Percentiles rank a stretch among this genome's conserved stretches.
phyloP scores from a whole-genome alignment of 2,113 vertebrate species.

The Argyrosomus japonicus region DNA sequence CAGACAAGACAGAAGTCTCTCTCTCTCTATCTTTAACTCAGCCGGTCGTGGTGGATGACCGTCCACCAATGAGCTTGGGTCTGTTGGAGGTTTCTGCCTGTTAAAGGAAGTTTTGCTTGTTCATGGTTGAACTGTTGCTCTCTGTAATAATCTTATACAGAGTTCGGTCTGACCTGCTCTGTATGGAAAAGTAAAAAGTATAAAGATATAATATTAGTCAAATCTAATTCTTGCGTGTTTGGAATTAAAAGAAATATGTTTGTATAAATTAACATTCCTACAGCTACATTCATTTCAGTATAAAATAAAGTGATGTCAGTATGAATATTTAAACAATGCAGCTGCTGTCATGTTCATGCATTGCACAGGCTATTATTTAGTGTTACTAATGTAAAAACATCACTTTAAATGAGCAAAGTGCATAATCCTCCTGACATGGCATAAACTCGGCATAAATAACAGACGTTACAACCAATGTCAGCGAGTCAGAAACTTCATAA shows the following conservation, averaged over 20 bases:
- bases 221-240: not conserved
- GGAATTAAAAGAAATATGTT: not conserved
- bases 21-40: no score
- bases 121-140: no score
- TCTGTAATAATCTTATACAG: no score
- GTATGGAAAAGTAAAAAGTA: no score
- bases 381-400: conserved; percentile 58
- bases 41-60: no score
- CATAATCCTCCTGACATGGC: conserved; percentile 47
- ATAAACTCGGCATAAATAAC: conserved; percentile 54
- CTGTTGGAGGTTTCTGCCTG: no score
- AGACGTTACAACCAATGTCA: conserved; percentile 43
- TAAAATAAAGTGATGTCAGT: conserved; percentile 20
- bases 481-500: conserved; percentile 59
- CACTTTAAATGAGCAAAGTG: conserved; percentile 61
- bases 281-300: conserved; percentile 62
- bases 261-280: conserved; percentile 11
- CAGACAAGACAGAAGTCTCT: no score
- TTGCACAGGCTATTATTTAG: conserved; percentile 7
- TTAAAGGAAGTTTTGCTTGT: no score
- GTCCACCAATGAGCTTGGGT: no score
- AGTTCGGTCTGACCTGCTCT: no score
- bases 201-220: not conserved
- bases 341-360: conserved; percentile 60
- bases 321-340: conserved; percentile 50